Base-by-base conservation (phyloP, 2,797 vertebrate genomes). In the Rhabdophis nuchalis region DNA sequence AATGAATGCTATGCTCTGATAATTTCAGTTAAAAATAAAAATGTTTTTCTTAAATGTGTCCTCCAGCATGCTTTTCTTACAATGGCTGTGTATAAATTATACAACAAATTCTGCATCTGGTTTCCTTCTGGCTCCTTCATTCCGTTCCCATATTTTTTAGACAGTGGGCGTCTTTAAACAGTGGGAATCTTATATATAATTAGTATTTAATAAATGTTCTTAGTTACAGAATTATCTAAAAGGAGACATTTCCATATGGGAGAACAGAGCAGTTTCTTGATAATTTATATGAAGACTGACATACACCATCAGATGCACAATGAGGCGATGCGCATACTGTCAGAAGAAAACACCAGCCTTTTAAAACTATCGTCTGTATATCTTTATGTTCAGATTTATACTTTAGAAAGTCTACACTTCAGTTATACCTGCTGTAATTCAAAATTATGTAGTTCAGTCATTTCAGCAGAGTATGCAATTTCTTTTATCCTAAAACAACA, bases 401-500 rank as follows among this genome's bases (percentile, higher is more conserved):
- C 11, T 60, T 88, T 92, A 86, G 77, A 54, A 90, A 88, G 9
- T 85, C 54, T 72, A 85, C 36, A 68, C 25, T 85, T 95, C 92
- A 61, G 52, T 23, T 56, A 94, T 93, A 94, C 93, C 91, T 93
- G 90, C 92, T 89, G 27, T 94, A 92, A 96, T 94, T 94, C 95
- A 94, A 91, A 96, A 92, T 95, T 85, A 95, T 94, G 94, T 91
- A 93, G 95, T 94, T 94, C 90, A 91, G 93, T 93, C 88, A 93
- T 95, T 95, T 91, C 93, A 94, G 94, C 46, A 20, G 93, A 91
- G 93, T 87, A 93, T 93, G 82, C 90, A 91, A 50, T 90, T 95
- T 93, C 90, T 95, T 96, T 96, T 87, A 93, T 94, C 93, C 91
- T 93, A 94, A 95, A 95, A 93, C 90, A 93, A 91, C 94, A 88